These are phyloP conservation scores for Tokudaia muenninki DNA, from an alignment of 2,797 vertebrate genomes.

Conservation along the genomic window DNA sequence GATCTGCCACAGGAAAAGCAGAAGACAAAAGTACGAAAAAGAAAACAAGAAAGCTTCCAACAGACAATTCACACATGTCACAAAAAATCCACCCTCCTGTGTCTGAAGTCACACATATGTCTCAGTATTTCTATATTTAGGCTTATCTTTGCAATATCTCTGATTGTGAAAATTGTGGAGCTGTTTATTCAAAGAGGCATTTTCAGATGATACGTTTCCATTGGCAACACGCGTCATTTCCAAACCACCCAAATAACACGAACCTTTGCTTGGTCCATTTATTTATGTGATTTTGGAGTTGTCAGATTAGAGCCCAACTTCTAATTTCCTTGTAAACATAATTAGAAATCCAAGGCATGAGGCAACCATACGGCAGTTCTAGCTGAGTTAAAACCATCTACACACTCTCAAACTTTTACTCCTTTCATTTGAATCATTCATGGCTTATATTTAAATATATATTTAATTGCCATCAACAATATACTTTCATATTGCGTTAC, in stretches of 20 bases:
- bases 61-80: slow-evolving; percentile 84
- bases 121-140: slow-evolving; percentile 83
- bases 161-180: slow-evolving; percentile 74
- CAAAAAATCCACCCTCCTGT: slow-evolving; percentile 84
- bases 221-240: slow-evolving; percentile 72
- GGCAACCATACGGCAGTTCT: slow-evolving; percentile 73
- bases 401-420: slow-evolving; percentile 71
- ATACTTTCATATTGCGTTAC: slow-evolving; percentile 66
- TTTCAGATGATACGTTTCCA: slow-evolving; percentile 75
- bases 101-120: slow-evolving; percentile 85
- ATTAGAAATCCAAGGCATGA: slow-evolving; percentile 77
- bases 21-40: slow-evolving; percentile 84
- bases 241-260: slow-evolving; percentile 46
- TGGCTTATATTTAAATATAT: slow-evolving; percentile 72
- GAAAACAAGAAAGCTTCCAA: slow-evolving; percentile 88
- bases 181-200: slow-evolving; percentile 77
- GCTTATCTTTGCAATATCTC: slow-evolving; percentile 81
- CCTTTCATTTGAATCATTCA: slow-evolving; percentile 75
- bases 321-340: slow-evolving; percentile 77
- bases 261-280: slow-evolving; percentile 51
- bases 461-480: slow-evolving; percentile 70
- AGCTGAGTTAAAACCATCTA: slow-evolving; percentile 76
- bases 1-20: slow-evolving; percentile 84
- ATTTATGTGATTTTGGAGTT: slow-evolving; percentile 65
- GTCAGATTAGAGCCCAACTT: slow-evolving; percentile 70